A percentile compares a stretch with the other conserved stretches of the same genome.
These are phyloP conservation scores for Argyrosomus regius DNA, from an alignment of 2,797 vertebrate genomes.

Conservation along the genomic window DNA sequence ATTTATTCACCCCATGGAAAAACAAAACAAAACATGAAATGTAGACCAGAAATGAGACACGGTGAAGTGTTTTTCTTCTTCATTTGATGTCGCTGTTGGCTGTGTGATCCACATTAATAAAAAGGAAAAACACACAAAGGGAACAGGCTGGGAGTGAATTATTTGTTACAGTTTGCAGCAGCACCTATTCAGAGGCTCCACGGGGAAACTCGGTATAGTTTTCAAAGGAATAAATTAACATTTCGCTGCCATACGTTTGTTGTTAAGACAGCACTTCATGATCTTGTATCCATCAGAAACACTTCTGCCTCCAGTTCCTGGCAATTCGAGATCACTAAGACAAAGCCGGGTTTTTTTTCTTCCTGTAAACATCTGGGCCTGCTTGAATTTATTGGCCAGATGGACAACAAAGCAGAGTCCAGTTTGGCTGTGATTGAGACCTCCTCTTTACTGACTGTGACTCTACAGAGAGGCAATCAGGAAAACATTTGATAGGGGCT, in stretches of 20 bases:
- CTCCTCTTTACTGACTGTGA: slow-evolving; percentile 61
- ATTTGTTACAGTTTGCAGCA: slow-evolving; percentile 10
- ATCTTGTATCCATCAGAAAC: slow-evolving; percentile 66
- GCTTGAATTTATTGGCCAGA: slow-evolving; percentile 78
- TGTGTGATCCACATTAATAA: background rate
- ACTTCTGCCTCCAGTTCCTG: slow-evolving; percentile 46
- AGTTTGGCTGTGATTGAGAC: slow-evolving; percentile 70
- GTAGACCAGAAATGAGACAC: background rate
- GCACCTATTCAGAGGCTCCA: slow-evolving; percentile 6
- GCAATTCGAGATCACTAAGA: slow-evolving; percentile 25
- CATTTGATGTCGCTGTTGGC: background rate
- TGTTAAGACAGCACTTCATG: slow-evolving; percentile 43
- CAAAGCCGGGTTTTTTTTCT: slow-evolving; percentile 24
- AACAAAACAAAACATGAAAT: background rate
- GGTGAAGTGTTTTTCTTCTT: background rate
- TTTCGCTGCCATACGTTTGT: slow-evolving; percentile 41
- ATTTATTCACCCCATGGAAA: background rate
- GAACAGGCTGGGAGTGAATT: background rate
- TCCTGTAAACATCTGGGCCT: slow-evolving; percentile 76
- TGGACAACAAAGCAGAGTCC: slow-evolving; percentile 72
- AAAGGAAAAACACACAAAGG: background rate
- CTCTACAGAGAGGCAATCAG: slow-evolving; percentile 70
- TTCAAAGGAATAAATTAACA: slow-evolving; percentile 17
- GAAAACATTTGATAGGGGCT: slow-evolving; percentile 34
- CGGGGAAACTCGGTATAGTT: background rate